These are phyloP conservation scores for Papio anubis DNA, from an alignment of 2,113 vertebrate genomes.

Conservation along the genomic window DNA sequence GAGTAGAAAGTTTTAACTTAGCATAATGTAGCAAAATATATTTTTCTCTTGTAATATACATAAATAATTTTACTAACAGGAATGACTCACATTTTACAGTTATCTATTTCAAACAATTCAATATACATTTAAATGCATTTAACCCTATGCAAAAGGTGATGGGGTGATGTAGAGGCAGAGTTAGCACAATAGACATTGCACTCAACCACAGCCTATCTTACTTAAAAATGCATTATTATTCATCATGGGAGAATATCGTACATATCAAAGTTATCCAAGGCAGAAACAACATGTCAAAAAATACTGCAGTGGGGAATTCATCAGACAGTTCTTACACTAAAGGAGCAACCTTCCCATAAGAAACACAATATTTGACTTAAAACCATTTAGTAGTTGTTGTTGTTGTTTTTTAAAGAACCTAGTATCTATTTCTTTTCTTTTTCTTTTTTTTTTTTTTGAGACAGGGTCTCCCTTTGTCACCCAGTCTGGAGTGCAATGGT, in stretches of 20 bases:
- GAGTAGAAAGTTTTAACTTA: slow-evolving; percentile 30
- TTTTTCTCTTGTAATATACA: background rate
- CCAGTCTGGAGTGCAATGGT: too few relatives aligned
- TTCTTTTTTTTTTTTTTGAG: too few relatives aligned
- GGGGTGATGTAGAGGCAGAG: background rate
- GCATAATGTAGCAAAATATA: background rate
- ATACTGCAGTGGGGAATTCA: background rate
- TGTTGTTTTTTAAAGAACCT: background rate
- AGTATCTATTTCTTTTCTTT: too few relatives aligned
- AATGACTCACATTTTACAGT: background rate
- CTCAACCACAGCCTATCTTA: background rate
- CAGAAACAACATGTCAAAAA: background rate
- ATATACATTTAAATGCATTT: background rate
- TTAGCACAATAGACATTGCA: background rate
- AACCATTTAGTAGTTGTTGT: background rate
- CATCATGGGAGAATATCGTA: background rate
- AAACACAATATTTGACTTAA: background rate
- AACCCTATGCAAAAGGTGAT: background rate
- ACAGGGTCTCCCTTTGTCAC: too few relatives aligned
- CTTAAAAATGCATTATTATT: slow-evolving; percentile 21
- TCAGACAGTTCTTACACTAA: background rate
- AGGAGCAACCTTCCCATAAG: background rate
- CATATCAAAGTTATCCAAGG: background rate
- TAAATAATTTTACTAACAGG: slow-evolving; percentile 18
- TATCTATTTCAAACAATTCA: slow-evolving; percentile 10